Evolutionary conservation across 2,797 vertebrate genomes (phyloP), one percentile per base, ranked within the genome.

Genomic region (Xyrichtys novacula): DNA sequence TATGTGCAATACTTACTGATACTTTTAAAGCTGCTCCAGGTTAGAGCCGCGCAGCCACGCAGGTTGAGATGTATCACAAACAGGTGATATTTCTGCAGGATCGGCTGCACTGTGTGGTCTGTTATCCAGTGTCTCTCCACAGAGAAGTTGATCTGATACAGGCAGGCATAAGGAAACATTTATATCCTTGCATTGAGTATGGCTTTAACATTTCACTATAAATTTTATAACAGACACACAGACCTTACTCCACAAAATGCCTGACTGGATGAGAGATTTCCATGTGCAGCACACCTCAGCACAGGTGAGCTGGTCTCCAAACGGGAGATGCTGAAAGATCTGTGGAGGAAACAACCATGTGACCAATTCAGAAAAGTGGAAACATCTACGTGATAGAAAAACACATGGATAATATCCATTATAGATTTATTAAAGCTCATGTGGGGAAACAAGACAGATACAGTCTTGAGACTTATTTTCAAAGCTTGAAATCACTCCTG

Each of bases 171-270:
- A 19, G 16, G 28, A 15, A 36, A 79, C 22, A 78, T 61, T 31
- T 16, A 29, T 11, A 65, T 2, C 40, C 7, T 22, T 44, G 43
- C 64, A 40, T 61, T 0, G 54, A 52, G 1, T 4, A n/a, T 22
- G 46, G 34, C 3, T 1, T 47, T 28, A n/a, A 49, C n/a, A 36
- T 6, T 32, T 6, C 10, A 42, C 2, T n/a, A n/a, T 47, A 3
- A 55, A 60, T 19, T 53, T n/a, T 66, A 71, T 38, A n/a, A 7
- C 76, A 19, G 15, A 34, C 48, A 25, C 3, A 84, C 90, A 82
- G 20, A 94, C 91, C 91, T 88, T 75, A 85, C 84, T 92, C 92
- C 93, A 94, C 53, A 94, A 65, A 12, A 55, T 42, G 34, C 81
- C 74, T 11, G 82, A 86, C 17, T 90, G 88, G 73, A 89, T 57